Evolutionary conservation across 1,140 invertebrate species (phyloP).

Genomic region (Helicoverpa armigera): DNA sequence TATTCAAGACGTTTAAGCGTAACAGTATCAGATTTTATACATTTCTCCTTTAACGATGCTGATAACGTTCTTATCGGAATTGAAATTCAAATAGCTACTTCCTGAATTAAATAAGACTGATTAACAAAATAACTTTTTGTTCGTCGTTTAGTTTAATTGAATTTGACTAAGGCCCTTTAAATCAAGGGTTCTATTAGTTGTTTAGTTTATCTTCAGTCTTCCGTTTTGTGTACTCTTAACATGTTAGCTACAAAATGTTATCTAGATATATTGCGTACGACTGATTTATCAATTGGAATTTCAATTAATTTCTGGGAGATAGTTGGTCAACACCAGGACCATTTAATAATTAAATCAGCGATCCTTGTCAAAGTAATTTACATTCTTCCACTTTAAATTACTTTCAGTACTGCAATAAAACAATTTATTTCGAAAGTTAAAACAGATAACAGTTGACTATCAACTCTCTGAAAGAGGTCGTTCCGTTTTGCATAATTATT

Average conservation of each 20-base stretch:
- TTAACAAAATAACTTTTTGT: slow-evolving; percentile 20
- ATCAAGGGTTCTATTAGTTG: background rate
- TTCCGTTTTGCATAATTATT: slow-evolving; percentile 56
- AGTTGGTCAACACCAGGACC: slow-evolving; percentile 1
- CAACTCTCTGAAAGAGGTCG: slow-evolving; percentile 40
- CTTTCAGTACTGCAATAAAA: slow-evolving; percentile 47
- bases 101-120: slow-evolving; percentile 7
- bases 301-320: background rate
- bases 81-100: slow-evolving; percentile 21
- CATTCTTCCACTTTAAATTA: slow-evolving; percentile 31
- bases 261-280: too few relatives aligned
- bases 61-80: slow-evolving; percentile 29
- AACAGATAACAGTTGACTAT: slow-evolving; percentile 58
- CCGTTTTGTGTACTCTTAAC: background rate
- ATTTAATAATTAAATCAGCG: slow-evolving; percentile 45
- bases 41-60: slow-evolving; percentile 13
- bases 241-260: too few relatives aligned
- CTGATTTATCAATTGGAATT: background rate
- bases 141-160: background rate
- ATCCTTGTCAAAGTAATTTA: slow-evolving; percentile 50
- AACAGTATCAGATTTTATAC: slow-evolving; percentile 27
- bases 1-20: background rate
- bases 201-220: background rate
- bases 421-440: slow-evolving; percentile 59
- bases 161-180: background rate